A percentile compares a stretch with the other conserved stretches of the same genome.
These are phyloP conservation scores for Cosmorhoe ocellata DNA, from an alignment of 2,888 invertebrate species.

Conservation along the genomic window DNA sequence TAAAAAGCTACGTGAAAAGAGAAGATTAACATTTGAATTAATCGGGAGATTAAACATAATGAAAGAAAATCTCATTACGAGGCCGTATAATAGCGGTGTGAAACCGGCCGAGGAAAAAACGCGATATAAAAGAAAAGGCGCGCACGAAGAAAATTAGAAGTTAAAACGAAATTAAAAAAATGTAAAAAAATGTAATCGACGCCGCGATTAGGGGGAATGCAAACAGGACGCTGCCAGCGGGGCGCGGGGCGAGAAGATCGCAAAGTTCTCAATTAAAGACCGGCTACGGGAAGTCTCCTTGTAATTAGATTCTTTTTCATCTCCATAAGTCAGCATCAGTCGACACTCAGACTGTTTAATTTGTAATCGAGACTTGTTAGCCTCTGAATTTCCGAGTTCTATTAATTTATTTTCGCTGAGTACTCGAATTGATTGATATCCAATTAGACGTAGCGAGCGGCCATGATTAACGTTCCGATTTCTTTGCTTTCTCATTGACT, in stretches of 20 bases:
- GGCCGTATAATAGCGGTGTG: constrained; percentile 78
- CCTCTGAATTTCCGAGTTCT: constrained; percentile 54
- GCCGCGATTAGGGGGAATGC: constrained; percentile 72
- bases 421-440: constrained; percentile 66
- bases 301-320: constrained; percentile 81
- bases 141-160: constrained; percentile 80
- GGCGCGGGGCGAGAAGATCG: constrained; percentile 33
- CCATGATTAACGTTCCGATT: constrained; percentile 44
- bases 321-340: constrained; percentile 72
- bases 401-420: constrained; percentile 67
- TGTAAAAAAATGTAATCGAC: constrained; percentile 81
- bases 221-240: constrained; percentile 55
- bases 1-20: constrained; percentile 75
- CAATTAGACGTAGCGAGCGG: constrained; percentile 45
- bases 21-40: constrained; percentile 82
- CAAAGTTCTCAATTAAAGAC: constrained; percentile 79
- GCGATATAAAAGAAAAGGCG: constrained; percentile 70
- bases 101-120: constrained; percentile 68
- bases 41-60: constrained; percentile 83
- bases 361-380: constrained; percentile 81
- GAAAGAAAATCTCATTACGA: constrained; percentile 82
- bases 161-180: constrained; percentile 80
- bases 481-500: constrained; percentile 37
- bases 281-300: constrained; percentile 69
- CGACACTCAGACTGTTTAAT: constrained; percentile 77